A percentile compares a stretch with the other conserved stretches of the same genome.
Conservation (phyloP, 2,888 invertebrate genomes). For the Tipula confusa region DNA sequence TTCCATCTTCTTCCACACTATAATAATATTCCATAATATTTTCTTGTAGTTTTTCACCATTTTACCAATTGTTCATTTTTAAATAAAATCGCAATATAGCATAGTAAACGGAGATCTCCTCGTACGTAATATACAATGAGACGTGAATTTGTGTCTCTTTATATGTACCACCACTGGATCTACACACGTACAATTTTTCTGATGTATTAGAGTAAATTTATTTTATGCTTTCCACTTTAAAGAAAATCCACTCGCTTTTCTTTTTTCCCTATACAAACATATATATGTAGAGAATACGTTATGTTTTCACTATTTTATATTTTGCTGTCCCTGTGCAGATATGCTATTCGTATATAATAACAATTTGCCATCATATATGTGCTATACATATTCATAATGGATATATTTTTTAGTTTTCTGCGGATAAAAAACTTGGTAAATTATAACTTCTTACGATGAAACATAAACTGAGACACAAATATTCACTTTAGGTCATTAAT, state of each 20-base stretch:
- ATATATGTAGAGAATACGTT: background rate
- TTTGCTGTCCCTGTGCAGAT: background rate
- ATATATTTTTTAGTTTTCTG: too few relatives aligned
- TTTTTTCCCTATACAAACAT: background rate
- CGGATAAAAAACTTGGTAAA: too few relatives aligned
- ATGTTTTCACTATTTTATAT: background rate
- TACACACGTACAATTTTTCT: background rate
- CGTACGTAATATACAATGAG: background rate
- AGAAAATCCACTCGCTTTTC: constrained; percentile 28
- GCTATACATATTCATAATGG: too few relatives aligned
- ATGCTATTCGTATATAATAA: background rate
- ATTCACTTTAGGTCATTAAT: too few relatives aligned
- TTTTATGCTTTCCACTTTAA: constrained; percentile 29
- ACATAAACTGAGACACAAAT: too few relatives aligned
- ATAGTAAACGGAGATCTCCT: background rate
- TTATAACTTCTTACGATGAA: too few relatives aligned
- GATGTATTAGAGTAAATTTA: constrained; percentile 20
- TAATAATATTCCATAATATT: too few relatives aligned
- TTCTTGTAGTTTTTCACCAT: background rate
- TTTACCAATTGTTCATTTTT: constrained; percentile 12
- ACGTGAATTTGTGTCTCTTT: background rate
- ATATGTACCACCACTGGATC: background rate
- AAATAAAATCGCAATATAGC: background rate
- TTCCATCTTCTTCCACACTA: background rate
- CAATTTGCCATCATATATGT: background rate